phyloP scores from a whole-genome alignment of 2,888 invertebrate species.

The Mimachlamys varia region DNA sequence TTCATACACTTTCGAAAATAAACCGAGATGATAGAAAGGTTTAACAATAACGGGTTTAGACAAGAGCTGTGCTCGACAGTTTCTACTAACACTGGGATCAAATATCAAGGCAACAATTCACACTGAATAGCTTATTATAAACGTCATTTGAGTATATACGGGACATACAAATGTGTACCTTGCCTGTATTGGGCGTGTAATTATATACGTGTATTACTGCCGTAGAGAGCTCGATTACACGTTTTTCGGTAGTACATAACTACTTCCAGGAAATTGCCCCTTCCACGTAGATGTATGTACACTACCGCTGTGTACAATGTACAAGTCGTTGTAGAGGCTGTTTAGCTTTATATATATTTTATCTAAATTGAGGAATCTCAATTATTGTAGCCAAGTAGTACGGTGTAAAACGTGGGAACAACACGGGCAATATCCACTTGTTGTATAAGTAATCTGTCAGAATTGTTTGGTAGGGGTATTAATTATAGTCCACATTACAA shows the following conservation, averaged over 20 bases:
- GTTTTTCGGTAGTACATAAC: background rate
- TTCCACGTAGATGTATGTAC: background rate
- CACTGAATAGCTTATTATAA: too few relatives aligned
- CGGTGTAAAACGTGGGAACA: background rate
- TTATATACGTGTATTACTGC: background rate
- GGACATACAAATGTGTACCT: background rate
- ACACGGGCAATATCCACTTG: background rate
- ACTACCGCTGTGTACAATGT: background rate
- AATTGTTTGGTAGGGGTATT: background rate
- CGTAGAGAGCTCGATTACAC: background rate
- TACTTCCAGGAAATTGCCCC: conserved; percentile 7
- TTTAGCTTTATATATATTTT: background rate
- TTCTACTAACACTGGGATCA: too few relatives aligned
- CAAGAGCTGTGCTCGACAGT: too few relatives aligned
- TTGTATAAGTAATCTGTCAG: conserved; percentile 19
- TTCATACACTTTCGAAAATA: too few relatives aligned
- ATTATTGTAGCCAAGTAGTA: background rate
- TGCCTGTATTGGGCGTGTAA: background rate
- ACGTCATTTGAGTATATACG: too few relatives aligned
- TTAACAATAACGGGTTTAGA: too few relatives aligned
- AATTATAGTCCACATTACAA: background rate
- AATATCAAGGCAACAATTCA: too few relatives aligned
- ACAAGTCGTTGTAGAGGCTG: background rate
- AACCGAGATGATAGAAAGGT: too few relatives aligned
- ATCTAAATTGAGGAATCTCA: background rate